Evolutionary conservation across 2,113 vertebrate genomes (phyloP), one percentile per base, ranked within the genome.

Genomic region (Meles meles): DNA sequence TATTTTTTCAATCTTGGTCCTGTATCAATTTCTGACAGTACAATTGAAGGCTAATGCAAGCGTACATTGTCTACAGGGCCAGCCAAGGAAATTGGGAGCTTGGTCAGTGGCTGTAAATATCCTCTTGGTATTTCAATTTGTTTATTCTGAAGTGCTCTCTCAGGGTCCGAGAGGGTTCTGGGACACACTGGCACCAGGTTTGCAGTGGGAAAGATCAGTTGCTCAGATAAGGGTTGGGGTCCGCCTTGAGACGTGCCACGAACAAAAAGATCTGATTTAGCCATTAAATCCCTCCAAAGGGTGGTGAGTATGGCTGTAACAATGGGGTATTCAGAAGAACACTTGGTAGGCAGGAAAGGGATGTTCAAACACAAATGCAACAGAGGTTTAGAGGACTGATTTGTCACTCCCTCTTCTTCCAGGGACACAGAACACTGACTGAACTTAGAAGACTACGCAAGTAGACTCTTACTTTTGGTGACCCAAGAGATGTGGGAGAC

Each of bases 111-210:
- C 96, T 99, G 99, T 99, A 99, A 99, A 99, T 99, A 99, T 99
- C 99, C 99, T 99, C 97, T 97, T 83, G 97, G n/a, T 98, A 97
- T 98, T 90, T 57, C 93, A 47, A 96, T 95, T 98, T 98, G 98
- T 99, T 99, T 98, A 98, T 98, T 98, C 99, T 98, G 97, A 98
- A 97, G 97, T 3, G 6, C 0, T 77, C 90, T 97, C 98, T 94
- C 97, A 97, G 98, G 94, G 59, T 34, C 81, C 49, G 84, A 81
- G 95, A 97, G 69, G 96, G 87, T 96, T 97, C 97, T 98, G 97
- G 99, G 99, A 99, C 99, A 99, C 98, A 96, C 98, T 99, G 99
- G 99, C 99, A 99, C 99, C 99, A 99, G 98, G 97, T 98, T 98
- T 98, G 98, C 98, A 98, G 98, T 99, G 98, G 98, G 99, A 99